These are phyloP conservation scores for Agrilus cyanescens DNA, from an alignment of 2,888 invertebrate species.

Conservation along the genomic window DNA sequence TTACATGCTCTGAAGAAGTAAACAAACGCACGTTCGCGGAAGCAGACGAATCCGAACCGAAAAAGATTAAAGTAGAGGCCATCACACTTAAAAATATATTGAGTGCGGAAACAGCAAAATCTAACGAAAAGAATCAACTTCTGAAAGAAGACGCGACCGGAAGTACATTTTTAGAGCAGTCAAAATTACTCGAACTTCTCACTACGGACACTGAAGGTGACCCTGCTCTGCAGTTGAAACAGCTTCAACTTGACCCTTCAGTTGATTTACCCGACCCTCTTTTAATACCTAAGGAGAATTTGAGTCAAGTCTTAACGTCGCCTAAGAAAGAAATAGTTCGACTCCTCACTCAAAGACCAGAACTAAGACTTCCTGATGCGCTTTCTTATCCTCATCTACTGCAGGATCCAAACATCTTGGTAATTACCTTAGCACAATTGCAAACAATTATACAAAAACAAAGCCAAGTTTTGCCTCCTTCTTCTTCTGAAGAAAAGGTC, in stretches of 20 bases:
- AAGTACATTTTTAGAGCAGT: constrained; percentile 32
- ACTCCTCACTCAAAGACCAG: constrained; percentile 57
- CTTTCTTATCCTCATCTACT: constrained; percentile 59
- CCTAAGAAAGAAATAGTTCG: constrained; percentile 70
- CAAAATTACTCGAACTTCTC: constrained; percentile 36
- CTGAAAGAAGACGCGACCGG: constrained; percentile 30
- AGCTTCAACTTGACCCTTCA: constrained; percentile 52
- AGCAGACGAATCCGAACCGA: constrained; percentile 36
- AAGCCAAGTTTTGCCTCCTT: constrained; percentile 23
- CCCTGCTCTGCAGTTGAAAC: constrained; percentile 59
- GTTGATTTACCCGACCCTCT: constrained; percentile 72
- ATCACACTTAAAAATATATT: constrained; percentile 39
- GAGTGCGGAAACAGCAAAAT: constrained; percentile 28
- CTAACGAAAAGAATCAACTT: constrained; percentile 32
- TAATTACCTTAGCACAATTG: constrained; percentile 63
- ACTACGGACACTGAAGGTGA: constrained; percentile 41
- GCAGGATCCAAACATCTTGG: constrained; percentile 66
- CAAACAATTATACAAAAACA: constrained; percentile 51
- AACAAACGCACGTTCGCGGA: constrained; percentile 37
- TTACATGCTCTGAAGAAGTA: constrained; percentile 63
- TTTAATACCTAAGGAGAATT: constrained; percentile 63
- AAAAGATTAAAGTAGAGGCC: constrained; percentile 40
- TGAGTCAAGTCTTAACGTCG: constrained; percentile 56
- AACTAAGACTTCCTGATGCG: constrained; percentile 61
- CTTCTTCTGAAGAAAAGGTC: constrained; percentile 18